Conservation (phyloP, 2,888 invertebrate species). For the Acrocyrtus sp. region DNA sequence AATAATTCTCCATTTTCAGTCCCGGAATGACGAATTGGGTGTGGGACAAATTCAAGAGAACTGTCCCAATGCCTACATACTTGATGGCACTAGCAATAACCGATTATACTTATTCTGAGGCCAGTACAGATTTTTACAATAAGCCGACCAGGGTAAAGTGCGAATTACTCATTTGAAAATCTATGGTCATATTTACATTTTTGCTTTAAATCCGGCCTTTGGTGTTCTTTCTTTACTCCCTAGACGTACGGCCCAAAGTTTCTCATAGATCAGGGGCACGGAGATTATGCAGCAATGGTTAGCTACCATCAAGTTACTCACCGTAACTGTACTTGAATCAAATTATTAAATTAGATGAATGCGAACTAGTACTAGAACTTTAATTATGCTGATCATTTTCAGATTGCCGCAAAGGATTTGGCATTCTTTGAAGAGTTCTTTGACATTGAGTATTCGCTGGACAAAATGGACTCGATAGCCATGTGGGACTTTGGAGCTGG, state of each 20-base stretch:
- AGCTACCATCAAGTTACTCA: neutral
- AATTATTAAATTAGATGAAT: neutral
- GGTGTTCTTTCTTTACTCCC: neutral
- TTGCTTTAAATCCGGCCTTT: neutral
- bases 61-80: slow-evolving; percentile 70
- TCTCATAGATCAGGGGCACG: slow-evolving; percentile 46
- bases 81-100: slow-evolving; percentile 70
- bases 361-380: no score
- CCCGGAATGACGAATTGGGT: slow-evolving; percentile 64
- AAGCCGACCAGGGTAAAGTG: slow-evolving; percentile 59
- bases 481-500: slow-evolving; percentile 54
- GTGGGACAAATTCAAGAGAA: slow-evolving; percentile 66
- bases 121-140: slow-evolving; percentile 30
- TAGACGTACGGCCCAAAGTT: slow-evolving; percentile 53
- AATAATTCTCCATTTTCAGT: slow-evolving; percentile 12
- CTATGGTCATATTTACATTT: no score
- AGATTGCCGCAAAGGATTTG: slow-evolving; percentile 47
- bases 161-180: neutral
- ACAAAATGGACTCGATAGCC: slow-evolving; percentile 56
- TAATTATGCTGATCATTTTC: neutral
- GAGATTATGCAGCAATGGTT: slow-evolving; percentile 49
- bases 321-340: neutral
- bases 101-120: slow-evolving; percentile 66
- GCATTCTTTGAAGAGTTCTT: slow-evolving; percentile 50
- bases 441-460: slow-evolving; percentile 45